Percentiles rank a stretch among this genome's conserved stretches.
Evolutionary conservation across 1,140 invertebrate genomes (phyloP).

Genomic region (Globodera ellingtonae): DNA sequence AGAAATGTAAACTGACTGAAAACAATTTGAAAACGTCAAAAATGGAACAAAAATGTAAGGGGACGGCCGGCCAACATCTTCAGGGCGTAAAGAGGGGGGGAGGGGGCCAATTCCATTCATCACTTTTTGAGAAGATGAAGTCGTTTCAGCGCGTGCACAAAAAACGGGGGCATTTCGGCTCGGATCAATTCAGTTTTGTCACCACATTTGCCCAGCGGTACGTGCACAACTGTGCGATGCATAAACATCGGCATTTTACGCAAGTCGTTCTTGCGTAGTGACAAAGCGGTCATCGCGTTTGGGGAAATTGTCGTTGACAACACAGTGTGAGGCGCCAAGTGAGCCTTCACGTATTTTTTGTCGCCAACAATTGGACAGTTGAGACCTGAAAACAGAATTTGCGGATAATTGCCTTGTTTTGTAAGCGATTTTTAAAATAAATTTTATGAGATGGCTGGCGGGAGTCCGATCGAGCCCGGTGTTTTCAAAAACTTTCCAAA

Average conservation of each 20-base stretch:
- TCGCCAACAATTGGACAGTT: slow-evolving; percentile 28
- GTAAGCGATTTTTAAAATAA: too few relatives aligned
- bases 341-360: slow-evolving; percentile 20
- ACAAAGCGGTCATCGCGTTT: slow-evolving; percentile 13
- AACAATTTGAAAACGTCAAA: too few relatives aligned
- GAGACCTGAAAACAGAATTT: not conserved
- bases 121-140: slow-evolving; percentile 19
- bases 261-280: slow-evolving; percentile 21
- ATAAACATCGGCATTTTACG: slow-evolving; percentile 39
- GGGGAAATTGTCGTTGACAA: not conserved
- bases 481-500: too few relatives aligned
- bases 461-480: too few relatives aligned
- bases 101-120: not conserved
- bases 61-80: too few relatives aligned
- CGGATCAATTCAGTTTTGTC: slow-evolving; percentile 9
- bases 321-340: not conserved
- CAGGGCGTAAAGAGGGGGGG: too few relatives aligned
- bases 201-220: slow-evolving; percentile 7
- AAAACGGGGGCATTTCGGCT: slow-evolving; percentile 33
- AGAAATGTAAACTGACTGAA: too few relatives aligned
- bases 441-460: too few relatives aligned
- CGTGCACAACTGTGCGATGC: slow-evolving; percentile 27
- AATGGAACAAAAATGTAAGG: too few relatives aligned
- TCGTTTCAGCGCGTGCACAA: slow-evolving; percentile 19
- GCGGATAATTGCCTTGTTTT: not conserved